Percentiles rank a stretch among this genome's conserved stretches.
Conservation (phyloP, 23 tunicate genomes). For the Clavelina lepadiformis region DNA sequence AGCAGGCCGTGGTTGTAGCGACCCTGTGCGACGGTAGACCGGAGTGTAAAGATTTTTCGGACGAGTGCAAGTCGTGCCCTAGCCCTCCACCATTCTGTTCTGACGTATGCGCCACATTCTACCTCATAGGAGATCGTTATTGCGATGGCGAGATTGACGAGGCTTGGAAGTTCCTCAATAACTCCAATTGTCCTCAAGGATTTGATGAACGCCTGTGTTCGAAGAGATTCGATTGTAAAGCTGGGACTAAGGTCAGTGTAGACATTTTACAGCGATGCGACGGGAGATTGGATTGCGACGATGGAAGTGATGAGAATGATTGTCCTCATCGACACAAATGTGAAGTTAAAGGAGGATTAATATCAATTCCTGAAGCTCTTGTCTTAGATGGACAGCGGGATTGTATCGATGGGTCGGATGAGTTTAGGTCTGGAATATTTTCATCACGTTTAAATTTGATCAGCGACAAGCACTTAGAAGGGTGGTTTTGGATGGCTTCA, state of each 20-base stretch:
- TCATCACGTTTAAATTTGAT: conserved; percentile 9
- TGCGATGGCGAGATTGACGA: too few relatives aligned
- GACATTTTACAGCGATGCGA: conserved; percentile 6
- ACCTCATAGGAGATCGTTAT: too few relatives aligned
- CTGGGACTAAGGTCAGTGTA: background rate
- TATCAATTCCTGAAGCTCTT: background rate
- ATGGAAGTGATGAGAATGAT: conserved; percentile 5
- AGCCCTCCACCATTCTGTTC: too few relatives aligned
- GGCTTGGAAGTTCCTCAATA: too few relatives aligned
- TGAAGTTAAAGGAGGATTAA: background rate
- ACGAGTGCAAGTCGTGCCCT: too few relatives aligned
- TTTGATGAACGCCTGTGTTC: too few relatives aligned
- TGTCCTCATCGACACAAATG: background rate
- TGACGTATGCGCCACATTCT: too few relatives aligned
- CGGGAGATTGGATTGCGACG: conserved; percentile 4
- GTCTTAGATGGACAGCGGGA: conserved; percentile 5
- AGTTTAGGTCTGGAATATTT: background rate
- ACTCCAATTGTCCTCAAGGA: too few relatives aligned
- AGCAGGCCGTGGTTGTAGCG: too few relatives aligned
- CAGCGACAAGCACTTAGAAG: background rate
- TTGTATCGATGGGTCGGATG: conserved; percentile 11
- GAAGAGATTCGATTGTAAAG: background rate
- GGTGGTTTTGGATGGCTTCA: conserved; percentile 1
- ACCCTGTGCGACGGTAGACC: too few relatives aligned
- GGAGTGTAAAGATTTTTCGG: too few relatives aligned